Evolutionary conservation across 2,888 invertebrate species (phyloP).

Genomic region (Punctoribates punctum): DNA sequence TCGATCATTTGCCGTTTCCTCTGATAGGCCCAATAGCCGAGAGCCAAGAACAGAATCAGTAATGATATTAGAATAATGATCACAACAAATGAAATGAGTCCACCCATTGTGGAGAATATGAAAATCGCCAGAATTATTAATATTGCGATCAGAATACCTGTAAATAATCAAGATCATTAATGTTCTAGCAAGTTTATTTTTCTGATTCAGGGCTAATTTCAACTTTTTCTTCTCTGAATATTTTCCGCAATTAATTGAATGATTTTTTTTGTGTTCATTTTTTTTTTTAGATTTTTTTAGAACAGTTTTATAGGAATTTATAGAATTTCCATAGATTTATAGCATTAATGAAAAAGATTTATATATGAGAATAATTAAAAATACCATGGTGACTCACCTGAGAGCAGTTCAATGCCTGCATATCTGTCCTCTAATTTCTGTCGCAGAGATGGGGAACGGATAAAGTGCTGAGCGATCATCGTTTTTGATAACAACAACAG

Average conservation of each 20-base stretch:
- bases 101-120: not conserved
- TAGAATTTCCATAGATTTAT: not conserved
- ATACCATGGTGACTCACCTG: not conserved
- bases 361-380: not conserved
- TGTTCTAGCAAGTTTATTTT: not conserved
- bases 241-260: no score
- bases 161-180: not conserved
- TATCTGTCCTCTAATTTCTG: slow-evolving; percentile 24
- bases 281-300: no score
- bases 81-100: not conserved
- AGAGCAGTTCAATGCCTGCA: slow-evolving; percentile 4
- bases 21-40: slow-evolving; percentile 15
- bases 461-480: slow-evolving; percentile 10
- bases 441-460: not conserved
- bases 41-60: not conserved
- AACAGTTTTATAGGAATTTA: no score
- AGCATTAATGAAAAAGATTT: not conserved
- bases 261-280: no score
- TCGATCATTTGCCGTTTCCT: not conserved
- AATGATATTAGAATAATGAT: not conserved
- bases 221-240: no score
- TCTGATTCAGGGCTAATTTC: not conserved
- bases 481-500: not conserved
- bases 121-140: not conserved
- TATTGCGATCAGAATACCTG: slow-evolving; percentile 11